A percentile compares a stretch with the other conserved stretches of the same genome.
Conservation (phyloP, 1,140 invertebrate species). For the Aphidius gifuensis region DNA sequence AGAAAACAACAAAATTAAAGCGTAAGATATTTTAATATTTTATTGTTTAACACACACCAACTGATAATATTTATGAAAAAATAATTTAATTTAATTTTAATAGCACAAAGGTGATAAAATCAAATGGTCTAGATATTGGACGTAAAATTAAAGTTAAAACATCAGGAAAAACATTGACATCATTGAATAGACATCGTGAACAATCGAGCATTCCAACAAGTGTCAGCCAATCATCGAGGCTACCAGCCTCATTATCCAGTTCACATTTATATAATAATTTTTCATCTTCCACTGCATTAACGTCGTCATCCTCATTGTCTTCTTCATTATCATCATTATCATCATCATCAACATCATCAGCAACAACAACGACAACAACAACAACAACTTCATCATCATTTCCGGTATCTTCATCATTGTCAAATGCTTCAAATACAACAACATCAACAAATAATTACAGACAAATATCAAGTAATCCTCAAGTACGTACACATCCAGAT, state of each 20-base stretch:
- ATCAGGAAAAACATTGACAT: constrained; percentile 47
- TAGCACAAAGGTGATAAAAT: constrained; percentile 88
- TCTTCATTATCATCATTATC: constrained; percentile 4
- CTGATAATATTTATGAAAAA: background rate
- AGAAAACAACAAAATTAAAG: constrained; percentile 85
- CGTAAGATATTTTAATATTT: constrained; percentile 27
- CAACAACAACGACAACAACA: background rate
- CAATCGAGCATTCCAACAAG: constrained; percentile 35
- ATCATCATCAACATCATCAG: background rate
- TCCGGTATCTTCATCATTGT: constrained; percentile 27
- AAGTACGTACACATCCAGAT: constrained; percentile 37
- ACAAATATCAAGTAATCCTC: constrained; percentile 32
- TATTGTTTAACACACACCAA: too few relatives aligned
- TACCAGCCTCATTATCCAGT: constrained; percentile 27
- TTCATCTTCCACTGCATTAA: constrained; percentile 42
- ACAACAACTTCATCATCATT: constrained; percentile 24
- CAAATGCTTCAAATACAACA: constrained; percentile 7
- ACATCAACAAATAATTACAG: constrained; percentile 34
- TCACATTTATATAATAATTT: constrained; percentile 10
- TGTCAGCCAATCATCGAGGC: constrained; percentile 30
- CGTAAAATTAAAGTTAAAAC: constrained; percentile 74
- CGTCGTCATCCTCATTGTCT: constrained; percentile 6
- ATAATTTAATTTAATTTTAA: constrained; percentile 8
- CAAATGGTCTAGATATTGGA: constrained; percentile 82
- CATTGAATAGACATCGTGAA: constrained; percentile 44